Evolutionary conservation across 2,888 invertebrate species (phyloP), one percentile per base, ranked within the genome.

Genomic region (Orthosia incerta): DNA sequence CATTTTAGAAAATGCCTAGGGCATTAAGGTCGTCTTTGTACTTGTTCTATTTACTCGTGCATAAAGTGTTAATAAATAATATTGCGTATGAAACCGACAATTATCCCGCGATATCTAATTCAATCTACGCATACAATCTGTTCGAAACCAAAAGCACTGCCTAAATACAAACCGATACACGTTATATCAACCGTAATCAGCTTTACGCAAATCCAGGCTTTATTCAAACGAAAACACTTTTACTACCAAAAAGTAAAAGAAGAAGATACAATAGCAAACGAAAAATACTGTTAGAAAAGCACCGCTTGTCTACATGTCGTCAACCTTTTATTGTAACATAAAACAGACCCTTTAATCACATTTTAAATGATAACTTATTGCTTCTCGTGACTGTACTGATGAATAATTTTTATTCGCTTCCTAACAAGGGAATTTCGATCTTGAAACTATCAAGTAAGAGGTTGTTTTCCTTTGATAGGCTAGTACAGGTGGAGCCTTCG

Each of bases 401-500:
- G 81, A 85, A 68, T 84, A 69, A 84, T 74, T 57, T 66, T 55
- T 63, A 57, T 63, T 45, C 4, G 63, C 59, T 74, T 45, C 45
- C 55, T 66, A 68, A 53, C 45, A 76, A 63, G 26, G 61, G 12
- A 80, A 71, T 79, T 71, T 64, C 23, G 26, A 20, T 63, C 77
- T 64, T 78, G 74, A 57, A 11, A 0, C 0, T 4, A 9, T 2
- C 18, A 26, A 13, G 11, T 26, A 80, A 83, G 53, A 80, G 80
- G 64, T 84, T 76, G 71, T 65, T 76, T 83, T 86, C 56, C 73
- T 65, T 74, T 81, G 71, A 67, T 71, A 53, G 60, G 7, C 64
- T 13, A 59, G 79, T 72, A 72, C 80, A 85, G 83, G 76, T 87
- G 83, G 79, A 86, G 72, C 75, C 81, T 82, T 76, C 85, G 85